Evolutionary conservation across 2,113 vertebrate species (phyloP).

Genomic region (Sitta europaea): DNA sequence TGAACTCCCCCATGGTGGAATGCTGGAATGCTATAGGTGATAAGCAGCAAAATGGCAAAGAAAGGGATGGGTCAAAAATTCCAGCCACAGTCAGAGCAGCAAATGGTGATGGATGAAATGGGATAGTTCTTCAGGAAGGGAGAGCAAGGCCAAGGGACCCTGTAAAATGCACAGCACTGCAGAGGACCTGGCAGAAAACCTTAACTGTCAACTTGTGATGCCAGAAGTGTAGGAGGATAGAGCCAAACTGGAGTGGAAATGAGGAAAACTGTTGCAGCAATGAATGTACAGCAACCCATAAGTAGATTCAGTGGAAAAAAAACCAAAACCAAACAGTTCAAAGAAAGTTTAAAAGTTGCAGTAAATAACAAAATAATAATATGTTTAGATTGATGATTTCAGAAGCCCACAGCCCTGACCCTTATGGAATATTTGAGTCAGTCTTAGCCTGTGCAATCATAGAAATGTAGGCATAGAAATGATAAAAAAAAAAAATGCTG

Average conservation of each 20-base stretch:
- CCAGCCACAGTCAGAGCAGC: rapidly evolving
- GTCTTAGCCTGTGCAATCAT: not conserved
- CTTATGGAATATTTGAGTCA: not conserved
- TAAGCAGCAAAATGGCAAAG: not conserved
- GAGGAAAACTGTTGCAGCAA: not conserved
- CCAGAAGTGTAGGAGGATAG: not conserved
- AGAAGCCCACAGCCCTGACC: not conserved
- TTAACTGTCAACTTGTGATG: not conserved
- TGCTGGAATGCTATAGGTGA: not conserved
- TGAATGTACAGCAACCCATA: not conserved
- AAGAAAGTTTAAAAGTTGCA: not conserved
- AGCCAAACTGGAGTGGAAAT: not conserved
- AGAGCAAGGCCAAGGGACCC: rapidly evolving
- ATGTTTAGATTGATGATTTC: not conserved
- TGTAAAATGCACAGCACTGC: not conserved
- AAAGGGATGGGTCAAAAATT: not conserved
- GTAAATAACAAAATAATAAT: not conserved
- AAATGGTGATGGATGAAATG: not conserved
- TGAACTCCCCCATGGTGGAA: rapidly evolving
- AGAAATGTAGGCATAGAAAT: not conserved
- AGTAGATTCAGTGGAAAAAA: not conserved
- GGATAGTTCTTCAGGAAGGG: not conserved
- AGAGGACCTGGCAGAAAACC: not conserved
- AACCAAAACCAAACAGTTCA: not conserved
- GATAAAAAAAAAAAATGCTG: not conserved